Evolutionary conservation across 2,797 vertebrate species (phyloP).

Genomic region (Harpia harpyja): DNA sequence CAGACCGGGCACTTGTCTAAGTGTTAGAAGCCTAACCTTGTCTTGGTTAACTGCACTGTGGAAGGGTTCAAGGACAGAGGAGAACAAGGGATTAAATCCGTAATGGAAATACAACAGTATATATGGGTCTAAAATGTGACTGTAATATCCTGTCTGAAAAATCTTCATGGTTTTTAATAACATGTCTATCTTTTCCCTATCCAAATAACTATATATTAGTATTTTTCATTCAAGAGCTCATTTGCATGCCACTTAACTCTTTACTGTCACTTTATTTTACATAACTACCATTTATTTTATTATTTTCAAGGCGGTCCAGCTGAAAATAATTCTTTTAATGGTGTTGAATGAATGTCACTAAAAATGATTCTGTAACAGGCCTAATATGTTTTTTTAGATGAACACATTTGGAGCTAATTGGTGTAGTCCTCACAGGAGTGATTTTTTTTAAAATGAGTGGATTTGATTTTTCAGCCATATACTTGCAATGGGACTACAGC

Average conservation of each 20-base stretch:
- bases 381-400: background rate
- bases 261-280: background rate
- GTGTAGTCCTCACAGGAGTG: background rate
- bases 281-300: background rate
- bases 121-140: background rate
- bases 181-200: background rate
- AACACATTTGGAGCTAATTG: background rate
- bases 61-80: background rate
- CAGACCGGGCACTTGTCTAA: background rate
- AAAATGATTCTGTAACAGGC: background rate
- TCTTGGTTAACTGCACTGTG: background rate
- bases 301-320: background rate
- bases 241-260: background rate
- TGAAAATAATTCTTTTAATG: background rate
- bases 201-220: background rate
- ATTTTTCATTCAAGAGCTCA: background rate
- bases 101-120: background rate
- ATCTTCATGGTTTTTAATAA: background rate
- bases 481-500: background rate
- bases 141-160: background rate
- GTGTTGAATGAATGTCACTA: background rate
- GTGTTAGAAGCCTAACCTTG: background rate
- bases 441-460: background rate
- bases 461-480: background rate
- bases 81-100: background rate